Evolutionary conservation across 2,888 invertebrate genomes (phyloP).

Genomic region (Pandemis heparana): DNA sequence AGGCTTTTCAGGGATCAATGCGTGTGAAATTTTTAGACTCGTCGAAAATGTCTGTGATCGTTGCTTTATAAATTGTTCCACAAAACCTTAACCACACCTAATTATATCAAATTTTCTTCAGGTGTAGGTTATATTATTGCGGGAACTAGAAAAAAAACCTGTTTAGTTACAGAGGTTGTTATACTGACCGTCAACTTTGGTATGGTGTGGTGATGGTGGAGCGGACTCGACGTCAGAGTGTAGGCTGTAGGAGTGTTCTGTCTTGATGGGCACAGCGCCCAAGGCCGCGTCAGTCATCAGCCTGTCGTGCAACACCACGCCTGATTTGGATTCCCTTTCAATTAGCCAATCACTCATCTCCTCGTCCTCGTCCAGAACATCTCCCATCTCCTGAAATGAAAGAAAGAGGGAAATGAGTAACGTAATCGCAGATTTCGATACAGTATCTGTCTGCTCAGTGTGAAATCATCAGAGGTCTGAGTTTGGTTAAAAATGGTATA

Average conservation of each 20-base stretch:
- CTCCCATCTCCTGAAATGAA: conserved; percentile 87
- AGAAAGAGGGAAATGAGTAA: conserved; percentile 18
- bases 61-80: no score
- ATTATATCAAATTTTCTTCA: no score
- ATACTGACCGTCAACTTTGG: conserved; percentile 90
- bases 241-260: conserved; percentile 96
- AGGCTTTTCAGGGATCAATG: no score
- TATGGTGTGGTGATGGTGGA: conserved; percentile 89
- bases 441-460: neutral
- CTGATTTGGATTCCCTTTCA: conserved; percentile 88
- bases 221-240: conserved; percentile 90
- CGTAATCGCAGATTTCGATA: neutral
- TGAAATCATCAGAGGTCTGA: no score
- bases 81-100: no score
- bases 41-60: no score
- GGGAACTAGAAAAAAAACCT: no score
- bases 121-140: no score
- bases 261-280: conserved; percentile 93
- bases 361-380: conserved; percentile 88
- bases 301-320: conserved; percentile 94
- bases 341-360: conserved; percentile 90
- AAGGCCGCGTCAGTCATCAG: conserved; percentile 95
- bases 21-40: no score
- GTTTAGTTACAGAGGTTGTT: neutral
- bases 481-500: neutral